phyloP scores from a whole-genome alignment of 2,113 vertebrate species.

The Mormoops blainvillei region DNA sequence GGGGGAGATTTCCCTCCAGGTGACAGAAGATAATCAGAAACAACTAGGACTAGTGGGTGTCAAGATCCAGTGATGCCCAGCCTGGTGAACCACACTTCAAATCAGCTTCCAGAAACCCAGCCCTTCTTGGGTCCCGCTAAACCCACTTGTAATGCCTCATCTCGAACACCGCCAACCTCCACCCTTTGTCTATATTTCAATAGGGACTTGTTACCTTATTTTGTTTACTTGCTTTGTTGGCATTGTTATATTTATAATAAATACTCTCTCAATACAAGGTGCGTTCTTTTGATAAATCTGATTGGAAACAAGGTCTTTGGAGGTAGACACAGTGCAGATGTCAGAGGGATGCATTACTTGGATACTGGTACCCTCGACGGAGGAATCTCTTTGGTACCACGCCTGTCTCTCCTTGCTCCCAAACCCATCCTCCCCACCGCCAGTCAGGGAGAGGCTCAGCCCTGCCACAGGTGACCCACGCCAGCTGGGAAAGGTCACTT shows the following conservation, averaged over 20 bases:
- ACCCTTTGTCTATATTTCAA: not conserved
- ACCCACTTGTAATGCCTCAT: no score
- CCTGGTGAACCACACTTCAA: not conserved
- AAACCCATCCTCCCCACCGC: not conserved
- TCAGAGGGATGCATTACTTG: not conserved
- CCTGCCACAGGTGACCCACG: not conserved
- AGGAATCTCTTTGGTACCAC: not conserved
- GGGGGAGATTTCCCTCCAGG: not conserved
- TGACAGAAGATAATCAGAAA: not conserved
- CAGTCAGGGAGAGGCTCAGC: not conserved
- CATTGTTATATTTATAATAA: not conserved
- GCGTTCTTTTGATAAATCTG: not conserved
- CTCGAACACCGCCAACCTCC: not conserved
- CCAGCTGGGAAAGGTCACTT: not conserved
- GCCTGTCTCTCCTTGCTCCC: not conserved
- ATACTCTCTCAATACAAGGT: not conserved
- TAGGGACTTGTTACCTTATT: not conserved
- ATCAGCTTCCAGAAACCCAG: not conserved
- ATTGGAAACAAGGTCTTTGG: not conserved
- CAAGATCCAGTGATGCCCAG: not conserved
- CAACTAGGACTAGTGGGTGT: not conserved
- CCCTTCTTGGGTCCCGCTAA: not conserved
- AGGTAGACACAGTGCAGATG: not conserved
- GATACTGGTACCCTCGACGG: not conserved
- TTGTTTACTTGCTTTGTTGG: not conserved